Base-by-base conservation (phyloP, 1,140 invertebrate genomes). In the Ostrea edulis region DNA sequence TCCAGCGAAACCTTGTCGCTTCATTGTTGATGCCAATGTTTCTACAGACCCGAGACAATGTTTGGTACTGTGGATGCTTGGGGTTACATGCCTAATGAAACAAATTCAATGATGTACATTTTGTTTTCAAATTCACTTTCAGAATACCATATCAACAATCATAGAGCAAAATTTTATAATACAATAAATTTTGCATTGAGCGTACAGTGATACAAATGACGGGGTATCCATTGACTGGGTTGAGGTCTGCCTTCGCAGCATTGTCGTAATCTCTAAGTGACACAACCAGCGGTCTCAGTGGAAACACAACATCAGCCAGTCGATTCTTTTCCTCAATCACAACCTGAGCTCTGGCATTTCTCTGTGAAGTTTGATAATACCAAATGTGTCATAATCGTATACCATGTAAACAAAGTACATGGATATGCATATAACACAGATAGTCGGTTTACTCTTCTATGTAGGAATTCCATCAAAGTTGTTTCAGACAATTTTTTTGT, bases 131-230 rank as follows among this genome's bases (percentile, higher is more conserved):
- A 44, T 44, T 44, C 35, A 44, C 5, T 44, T 1, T 44, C 35
- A 44, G 35, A 44, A 44, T 44, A 5, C 35, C 35, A 44, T 44
- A 5, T 44, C 35, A 44, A 44, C 35, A 44, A 44, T 44, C 5
- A 44, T 5, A 44, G 1, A 44, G 35, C 35, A 44, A 44, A 44
- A 44, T 2, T 44, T 44, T 44, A 44, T 44, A 44, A 44, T 44
- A 44, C 35, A 44, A 44, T 44, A 44, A 44, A 44, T 35, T 81
- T 12, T 22, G 3, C 14, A 22, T 81, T 29, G 52, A 51, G 29
- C 93, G 93, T 93, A 95, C 95, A n/a, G 95, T 95, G 51, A 95
- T 89, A 89, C 95, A 95, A 87, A 95, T 90, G 12, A 95, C 91
- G n/a, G 95, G 95, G 87, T 95, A 95, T 9, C 95, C 95, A 82